Evolutionary conservation across 1,140 invertebrate species (phyloP).

Genomic region (Trachelipus rathkii): DNA sequence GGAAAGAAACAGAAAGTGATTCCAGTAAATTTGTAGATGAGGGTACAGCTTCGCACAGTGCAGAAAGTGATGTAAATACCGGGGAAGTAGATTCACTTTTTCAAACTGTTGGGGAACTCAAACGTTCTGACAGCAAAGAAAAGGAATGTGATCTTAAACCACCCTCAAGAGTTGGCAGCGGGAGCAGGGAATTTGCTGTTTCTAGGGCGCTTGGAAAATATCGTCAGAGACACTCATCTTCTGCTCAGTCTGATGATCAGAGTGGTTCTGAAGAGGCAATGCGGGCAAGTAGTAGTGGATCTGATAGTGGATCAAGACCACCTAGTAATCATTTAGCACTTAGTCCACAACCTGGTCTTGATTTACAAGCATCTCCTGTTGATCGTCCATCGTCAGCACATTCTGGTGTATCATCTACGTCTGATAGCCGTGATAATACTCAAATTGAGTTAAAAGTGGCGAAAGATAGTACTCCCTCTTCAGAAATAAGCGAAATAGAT

Average conservation of each 20-base stretch:
- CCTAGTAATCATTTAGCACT: constrained; percentile 44
- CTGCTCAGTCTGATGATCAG: constrained; percentile 44
- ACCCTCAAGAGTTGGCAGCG: constrained; percentile 53
- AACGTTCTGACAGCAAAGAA: constrained; percentile 43
- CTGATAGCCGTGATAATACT: constrained; percentile 20
- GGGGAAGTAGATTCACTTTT: constrained; percentile 37
- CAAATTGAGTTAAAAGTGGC: constrained; percentile 1
- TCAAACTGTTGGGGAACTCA: constrained; percentile 39
- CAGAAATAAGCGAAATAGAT: constrained; percentile 31
- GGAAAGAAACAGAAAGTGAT: constrained; percentile 21
- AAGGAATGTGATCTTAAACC: constrained; percentile 40
- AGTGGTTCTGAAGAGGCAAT: constrained; percentile 44
- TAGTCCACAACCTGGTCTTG: constrained; percentile 32
- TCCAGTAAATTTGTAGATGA: constrained; percentile 28
- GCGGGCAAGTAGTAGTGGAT: constrained; percentile 43
- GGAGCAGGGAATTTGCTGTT: constrained; percentile 76
- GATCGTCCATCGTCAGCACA: constrained; percentile 32
- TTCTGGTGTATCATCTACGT: constrained; percentile 27
- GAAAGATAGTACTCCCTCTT: constrained; percentile 19
- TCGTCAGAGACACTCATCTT: constrained; percentile 61
- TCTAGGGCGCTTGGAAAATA: constrained; percentile 76
- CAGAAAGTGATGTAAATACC: background rate
- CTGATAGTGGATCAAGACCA: constrained; percentile 43
- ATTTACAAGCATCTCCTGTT: constrained; percentile 21
- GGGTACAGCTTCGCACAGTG: constrained; percentile 25